Percentiles rank a stretch among this genome's conserved stretches.
Evolutionary conservation across 2,113 vertebrate genomes (phyloP).

Genomic region (Butastur rufipennis): DNA sequence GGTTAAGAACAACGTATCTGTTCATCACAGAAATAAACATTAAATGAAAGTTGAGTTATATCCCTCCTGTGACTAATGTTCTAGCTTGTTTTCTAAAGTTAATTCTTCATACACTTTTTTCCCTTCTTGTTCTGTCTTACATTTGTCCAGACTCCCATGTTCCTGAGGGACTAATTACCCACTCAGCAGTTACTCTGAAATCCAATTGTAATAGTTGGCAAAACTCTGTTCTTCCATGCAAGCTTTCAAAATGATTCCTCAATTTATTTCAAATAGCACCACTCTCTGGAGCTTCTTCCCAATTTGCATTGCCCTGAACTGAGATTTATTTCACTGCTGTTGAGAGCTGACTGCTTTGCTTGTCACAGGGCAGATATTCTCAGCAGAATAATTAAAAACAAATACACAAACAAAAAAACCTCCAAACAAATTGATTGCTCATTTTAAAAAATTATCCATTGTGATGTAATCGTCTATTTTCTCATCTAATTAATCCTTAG

Average conservation of each 20-base stretch:
- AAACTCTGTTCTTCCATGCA: neutral
- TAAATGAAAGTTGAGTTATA: constrained; percentile 51
- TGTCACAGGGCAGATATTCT: neutral
- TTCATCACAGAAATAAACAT: constrained; percentile 43
- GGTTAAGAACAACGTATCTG: constrained; percentile 46
- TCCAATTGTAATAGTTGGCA: constrained; percentile 43
- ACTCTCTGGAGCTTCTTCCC: constrained; percentile 19
- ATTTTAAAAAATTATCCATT: neutral
- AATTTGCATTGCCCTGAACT: neutral
- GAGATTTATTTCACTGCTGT: neutral
- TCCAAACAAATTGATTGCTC: neutral
- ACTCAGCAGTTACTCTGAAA: constrained; percentile 58
- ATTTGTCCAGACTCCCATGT: constrained; percentile 47
- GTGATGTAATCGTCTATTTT: neutral
- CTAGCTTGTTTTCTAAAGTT: constrained; percentile 58
- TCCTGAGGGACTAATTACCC: constrained; percentile 53
- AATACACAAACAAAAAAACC: neutral
- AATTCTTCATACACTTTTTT: constrained; percentile 12
- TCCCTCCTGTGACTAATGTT: constrained; percentile 59
- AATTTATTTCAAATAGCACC: constrained; percentile 45
- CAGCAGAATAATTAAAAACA: neutral
- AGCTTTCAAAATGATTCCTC: constrained; percentile 33
- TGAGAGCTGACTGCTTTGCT: neutral
- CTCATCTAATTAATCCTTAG: neutral
- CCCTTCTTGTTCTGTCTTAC: constrained; percentile 5